phyloP scores from a whole-genome alignment of 2,113 vertebrate genomes.

The Caretta caretta region DNA sequence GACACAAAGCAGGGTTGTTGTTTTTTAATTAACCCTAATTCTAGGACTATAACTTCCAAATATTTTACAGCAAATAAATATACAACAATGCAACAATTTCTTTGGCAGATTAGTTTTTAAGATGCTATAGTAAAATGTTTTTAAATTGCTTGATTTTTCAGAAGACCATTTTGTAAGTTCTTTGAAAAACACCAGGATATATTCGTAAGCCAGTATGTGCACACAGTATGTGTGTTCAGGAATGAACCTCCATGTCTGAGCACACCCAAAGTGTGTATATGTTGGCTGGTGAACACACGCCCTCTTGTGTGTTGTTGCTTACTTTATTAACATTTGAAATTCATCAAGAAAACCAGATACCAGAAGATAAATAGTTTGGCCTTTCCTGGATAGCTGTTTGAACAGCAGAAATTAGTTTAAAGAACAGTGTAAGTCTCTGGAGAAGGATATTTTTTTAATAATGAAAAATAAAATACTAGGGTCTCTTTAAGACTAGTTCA shows the following conservation, averaged over 20 bases:
- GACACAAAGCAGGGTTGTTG: background rate
- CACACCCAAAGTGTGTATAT: slow-evolving; percentile 45
- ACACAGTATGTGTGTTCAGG: slow-evolving; percentile 9
- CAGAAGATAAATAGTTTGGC: slow-evolving; percentile 5
- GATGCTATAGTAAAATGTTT: background rate
- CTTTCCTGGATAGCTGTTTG: slow-evolving; percentile 6
- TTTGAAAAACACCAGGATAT: background rate
- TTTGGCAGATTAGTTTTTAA: slow-evolving; percentile 19
- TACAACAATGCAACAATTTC: slow-evolving; percentile 6
- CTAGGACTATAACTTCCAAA: background rate
- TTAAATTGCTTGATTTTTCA: background rate
- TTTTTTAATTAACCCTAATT: background rate
- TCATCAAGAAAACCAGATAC: slow-evolving; percentile 26
- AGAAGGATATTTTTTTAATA: background rate
- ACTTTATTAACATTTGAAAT: slow-evolving; percentile 64
- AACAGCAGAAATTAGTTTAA: slow-evolving; percentile 12
- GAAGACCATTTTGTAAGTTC: background rate
- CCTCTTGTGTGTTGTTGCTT: slow-evolving; percentile 49
- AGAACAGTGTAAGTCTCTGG: background rate
- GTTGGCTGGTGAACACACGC: slow-evolving; percentile 51
- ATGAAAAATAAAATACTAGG: background rate
- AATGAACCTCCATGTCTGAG: slow-evolving; percentile 58
- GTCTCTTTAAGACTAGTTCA: background rate
- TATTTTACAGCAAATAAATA: slow-evolving; percentile 11
- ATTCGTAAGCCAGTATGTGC: slow-evolving; percentile 27